Conservation (phyloP, 2,888 invertebrate species). For the Apodemia mormo region DNA sequence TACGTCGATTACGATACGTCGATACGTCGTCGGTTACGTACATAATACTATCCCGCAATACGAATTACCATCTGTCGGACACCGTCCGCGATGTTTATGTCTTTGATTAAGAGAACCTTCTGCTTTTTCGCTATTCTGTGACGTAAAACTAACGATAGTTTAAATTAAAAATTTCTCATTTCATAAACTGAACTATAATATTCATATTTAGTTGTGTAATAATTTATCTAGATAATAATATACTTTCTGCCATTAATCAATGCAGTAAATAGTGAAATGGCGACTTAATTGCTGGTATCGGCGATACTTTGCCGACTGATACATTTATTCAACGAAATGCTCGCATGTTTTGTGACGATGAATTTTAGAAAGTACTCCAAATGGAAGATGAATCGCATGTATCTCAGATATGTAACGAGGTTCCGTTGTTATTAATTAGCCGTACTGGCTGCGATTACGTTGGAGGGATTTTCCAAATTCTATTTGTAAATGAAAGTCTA, state of each 20-base stretch:
- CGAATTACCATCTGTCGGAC: too few species aligned
- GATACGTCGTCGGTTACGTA: too few species aligned
- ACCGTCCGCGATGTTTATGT: too few species aligned
- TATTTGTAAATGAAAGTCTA: too few species aligned
- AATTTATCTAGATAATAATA: neutral
- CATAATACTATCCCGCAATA: too few species aligned
- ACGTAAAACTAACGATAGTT: too few species aligned
- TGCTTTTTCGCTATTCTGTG: too few species aligned
- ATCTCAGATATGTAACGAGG: conserved; percentile 1
- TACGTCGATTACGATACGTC: too few species aligned
- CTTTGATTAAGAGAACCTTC: too few species aligned
- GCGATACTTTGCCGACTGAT: neutral
- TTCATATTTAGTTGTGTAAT: neutral
- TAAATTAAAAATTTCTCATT: too few species aligned
- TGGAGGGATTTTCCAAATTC: too few species aligned
- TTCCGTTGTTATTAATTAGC: conserved; percentile 27
- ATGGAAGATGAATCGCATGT: conserved; percentile 28
- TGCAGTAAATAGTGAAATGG: neutral
- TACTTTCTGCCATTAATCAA: conserved; percentile 1
- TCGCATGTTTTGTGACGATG: conserved; percentile 24
- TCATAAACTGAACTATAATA: too few species aligned
- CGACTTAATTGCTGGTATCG: neutral
- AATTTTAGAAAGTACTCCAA: conserved; percentile 39
- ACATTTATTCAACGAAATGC: conserved; percentile 5
- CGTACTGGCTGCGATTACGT: conserved; percentile 4